Conservation (phyloP, 2,113 vertebrate species). For the Leucoraja erinaceus region DNA sequence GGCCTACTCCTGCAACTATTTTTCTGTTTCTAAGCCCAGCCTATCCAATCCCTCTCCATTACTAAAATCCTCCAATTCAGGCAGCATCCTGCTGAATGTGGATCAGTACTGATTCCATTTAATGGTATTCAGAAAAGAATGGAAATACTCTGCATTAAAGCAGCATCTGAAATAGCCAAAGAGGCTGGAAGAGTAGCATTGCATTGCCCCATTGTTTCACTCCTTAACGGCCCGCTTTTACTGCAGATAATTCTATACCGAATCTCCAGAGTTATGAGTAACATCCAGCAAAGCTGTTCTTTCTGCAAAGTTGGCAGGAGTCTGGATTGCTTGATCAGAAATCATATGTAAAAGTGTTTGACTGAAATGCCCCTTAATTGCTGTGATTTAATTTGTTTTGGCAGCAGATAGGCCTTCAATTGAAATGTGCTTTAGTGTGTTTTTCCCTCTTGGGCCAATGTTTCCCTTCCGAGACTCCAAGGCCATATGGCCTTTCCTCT, state of each 20-base stretch:
- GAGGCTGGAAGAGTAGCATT: no score
- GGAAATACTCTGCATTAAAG: no score
- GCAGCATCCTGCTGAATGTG: no score
- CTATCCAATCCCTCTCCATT: no score
- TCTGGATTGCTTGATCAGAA: background rate
- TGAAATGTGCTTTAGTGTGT: constrained; percentile 13
- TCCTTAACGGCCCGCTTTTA: background rate
- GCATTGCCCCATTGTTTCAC: no score
- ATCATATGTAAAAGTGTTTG: background rate
- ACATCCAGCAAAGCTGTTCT: background rate
- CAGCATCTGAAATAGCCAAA: no score
- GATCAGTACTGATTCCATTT: no score
- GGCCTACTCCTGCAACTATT: no score
- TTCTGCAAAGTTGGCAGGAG: background rate
- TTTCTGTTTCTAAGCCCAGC: no score
- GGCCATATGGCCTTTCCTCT: background rate
- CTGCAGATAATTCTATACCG: background rate
- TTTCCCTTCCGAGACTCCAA: background rate
- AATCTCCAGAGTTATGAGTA: background rate
- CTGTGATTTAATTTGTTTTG: background rate
- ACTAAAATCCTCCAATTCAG: no score
- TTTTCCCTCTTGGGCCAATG: background rate
- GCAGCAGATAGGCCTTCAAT: background rate
- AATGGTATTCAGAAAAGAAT: no score
- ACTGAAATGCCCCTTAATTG: background rate